phyloP scores from a whole-genome alignment of 2,113 vertebrate species.

The Lathamus discolor region DNA sequence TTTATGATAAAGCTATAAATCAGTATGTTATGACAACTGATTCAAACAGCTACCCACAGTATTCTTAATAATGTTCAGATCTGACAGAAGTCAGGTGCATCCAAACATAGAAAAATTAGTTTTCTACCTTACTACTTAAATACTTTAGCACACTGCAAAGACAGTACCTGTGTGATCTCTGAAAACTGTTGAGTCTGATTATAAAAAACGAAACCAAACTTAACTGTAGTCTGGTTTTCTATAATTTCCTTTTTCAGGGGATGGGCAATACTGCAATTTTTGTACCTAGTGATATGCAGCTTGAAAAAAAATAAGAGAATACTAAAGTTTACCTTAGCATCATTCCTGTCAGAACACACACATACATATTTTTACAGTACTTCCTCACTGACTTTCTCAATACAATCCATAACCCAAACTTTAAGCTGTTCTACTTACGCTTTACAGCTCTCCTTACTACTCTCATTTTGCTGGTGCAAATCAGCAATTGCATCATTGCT shows the following conservation, averaged over 20 bases:
- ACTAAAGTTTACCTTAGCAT: not conserved
- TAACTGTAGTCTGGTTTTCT: not conserved
- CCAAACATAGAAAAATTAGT: not conserved
- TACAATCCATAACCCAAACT: not conserved
- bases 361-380: not conserved
- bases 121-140: not conserved
- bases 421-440: slow-evolving; percentile 66
- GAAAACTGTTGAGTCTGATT: not conserved
- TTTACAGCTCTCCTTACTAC: slow-evolving; percentile 55
- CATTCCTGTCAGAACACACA: not conserved
- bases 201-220: not conserved
- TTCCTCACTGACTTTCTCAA: not conserved
- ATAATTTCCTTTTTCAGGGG: not conserved
- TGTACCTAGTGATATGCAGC: not conserved
- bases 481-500: slow-evolving; percentile 67
- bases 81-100: not conserved
- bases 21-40: not conserved
- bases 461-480: slow-evolving; percentile 66
- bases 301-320: not conserved
- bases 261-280: not conserved
- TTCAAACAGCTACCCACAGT: not conserved
- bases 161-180: not conserved
- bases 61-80: not conserved
- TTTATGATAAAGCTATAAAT: not conserved
- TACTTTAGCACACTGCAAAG: not conserved